Conservation (phyloP, 2,888 invertebrate genomes). For the Tanytarsus gracilentus region DNA sequence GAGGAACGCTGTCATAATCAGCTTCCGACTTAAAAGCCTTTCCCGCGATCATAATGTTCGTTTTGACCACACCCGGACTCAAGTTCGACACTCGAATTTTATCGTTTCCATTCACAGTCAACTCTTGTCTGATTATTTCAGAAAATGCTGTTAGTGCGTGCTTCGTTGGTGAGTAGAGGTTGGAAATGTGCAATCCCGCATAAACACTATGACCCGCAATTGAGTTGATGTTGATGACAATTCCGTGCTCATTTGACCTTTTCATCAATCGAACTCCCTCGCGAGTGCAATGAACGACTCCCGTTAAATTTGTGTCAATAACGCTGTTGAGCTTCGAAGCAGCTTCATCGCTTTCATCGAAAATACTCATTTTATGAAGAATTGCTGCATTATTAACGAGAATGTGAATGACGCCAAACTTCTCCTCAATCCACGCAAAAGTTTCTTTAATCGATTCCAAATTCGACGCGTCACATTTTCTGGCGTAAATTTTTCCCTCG, state of each 20-base stretch:
- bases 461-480: slow-evolving; percentile 46
- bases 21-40: neutral
- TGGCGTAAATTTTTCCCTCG: slow-evolving; percentile 35
- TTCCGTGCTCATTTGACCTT: slow-evolving; percentile 40
- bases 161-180: slow-evolving; percentile 14
- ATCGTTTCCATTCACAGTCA: neutral
- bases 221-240: slow-evolving; percentile 42
- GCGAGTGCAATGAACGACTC: slow-evolving; percentile 44
- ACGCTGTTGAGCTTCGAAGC: slow-evolving; percentile 35
- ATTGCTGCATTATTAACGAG: slow-evolving; percentile 52
- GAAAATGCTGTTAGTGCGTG: neutral
- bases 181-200: neutral
- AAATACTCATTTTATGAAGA: slow-evolving; percentile 29
- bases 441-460: slow-evolving; percentile 47
- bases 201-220: slow-evolving; percentile 28
- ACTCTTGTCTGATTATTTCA: neutral
- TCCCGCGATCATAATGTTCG: slow-evolving; percentile 36
- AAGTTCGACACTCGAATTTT: slow-evolving; percentile 36
- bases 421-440: slow-evolving; percentile 45
- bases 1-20: neutral
- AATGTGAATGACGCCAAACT: slow-evolving; percentile 48
- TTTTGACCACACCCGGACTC: slow-evolving; percentile 44
- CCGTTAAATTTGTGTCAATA: slow-evolving; percentile 46
- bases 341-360: neutral
- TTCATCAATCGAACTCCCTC: slow-evolving; percentile 46